Percentiles rank a stretch among this genome's conserved stretches.
Conservation (phyloP, 1,140 invertebrate species). For the Panagrolaimus sp. region DNA sequence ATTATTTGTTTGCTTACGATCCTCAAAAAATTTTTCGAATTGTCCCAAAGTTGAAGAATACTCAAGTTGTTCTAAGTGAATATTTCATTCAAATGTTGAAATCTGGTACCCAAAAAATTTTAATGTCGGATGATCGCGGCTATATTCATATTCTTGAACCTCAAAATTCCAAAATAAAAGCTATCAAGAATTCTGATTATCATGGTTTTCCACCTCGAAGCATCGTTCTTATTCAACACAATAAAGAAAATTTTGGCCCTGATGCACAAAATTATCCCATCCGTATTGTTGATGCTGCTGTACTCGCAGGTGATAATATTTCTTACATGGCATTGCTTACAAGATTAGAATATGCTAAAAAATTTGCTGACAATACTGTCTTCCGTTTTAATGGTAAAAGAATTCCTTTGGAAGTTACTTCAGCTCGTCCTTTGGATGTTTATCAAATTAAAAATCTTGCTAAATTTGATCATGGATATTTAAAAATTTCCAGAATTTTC, state of each 20-base stretch:
- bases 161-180: not conserved
- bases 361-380: not conserved
- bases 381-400: not conserved
- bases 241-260: not conserved
- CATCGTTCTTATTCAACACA: not conserved
- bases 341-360: not conserved
- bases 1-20: too few relatives aligned
- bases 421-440: too few relatives aligned
- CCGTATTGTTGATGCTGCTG: not conserved
- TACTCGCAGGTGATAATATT: slow-evolving; percentile 6
- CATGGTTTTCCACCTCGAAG: not conserved
- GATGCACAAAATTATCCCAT: too few relatives aligned
- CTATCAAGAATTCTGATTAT: not conserved
- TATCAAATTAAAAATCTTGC: too few relatives aligned
- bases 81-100: too few relatives aligned
- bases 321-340: not conserved
- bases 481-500: too few relatives aligned
- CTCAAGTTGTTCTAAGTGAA: too few relatives aligned
- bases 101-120: not conserved
- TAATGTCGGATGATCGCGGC: not conserved
- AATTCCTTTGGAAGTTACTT: not conserved
- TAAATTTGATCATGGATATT: too few relatives aligned
- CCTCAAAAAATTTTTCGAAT: too few relatives aligned
- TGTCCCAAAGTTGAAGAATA: too few relatives aligned
- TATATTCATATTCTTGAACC: not conserved